These are phyloP conservation scores for Drosophila ezoana DNA, from an alignment of 2,888 invertebrate species.

Conservation along the genomic window DNA sequence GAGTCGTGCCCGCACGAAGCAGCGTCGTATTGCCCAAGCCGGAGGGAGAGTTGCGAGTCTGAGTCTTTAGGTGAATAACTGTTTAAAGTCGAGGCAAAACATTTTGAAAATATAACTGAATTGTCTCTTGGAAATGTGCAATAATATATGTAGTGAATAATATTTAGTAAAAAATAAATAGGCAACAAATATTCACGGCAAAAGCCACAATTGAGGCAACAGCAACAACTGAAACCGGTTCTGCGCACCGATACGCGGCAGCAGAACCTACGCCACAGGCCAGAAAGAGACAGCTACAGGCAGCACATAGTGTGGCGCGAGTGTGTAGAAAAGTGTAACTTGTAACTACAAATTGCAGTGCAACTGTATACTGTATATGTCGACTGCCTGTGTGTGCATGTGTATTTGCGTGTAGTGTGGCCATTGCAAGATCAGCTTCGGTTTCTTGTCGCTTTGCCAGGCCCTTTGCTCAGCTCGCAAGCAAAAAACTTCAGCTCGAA, in stretches of 20 bases:
- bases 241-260: slow-evolving; percentile 55
- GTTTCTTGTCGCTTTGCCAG: slow-evolving; percentile 37
- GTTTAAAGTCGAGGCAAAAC: slow-evolving; percentile 1
- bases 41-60: slow-evolving; percentile 56
- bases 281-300: slow-evolving; percentile 72
- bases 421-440: slow-evolving; percentile 66
- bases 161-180: slow-evolving; percentile 32
- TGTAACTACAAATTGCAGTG: slow-evolving; percentile 75
- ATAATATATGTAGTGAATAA: slow-evolving; percentile 35
- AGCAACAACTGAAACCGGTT: slow-evolving; percentile 67
- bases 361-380: slow-evolving; percentile 28
- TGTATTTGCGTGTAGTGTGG: slow-evolving; percentile 28
- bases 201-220: slow-evolving; percentile 51
- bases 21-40: slow-evolving; percentile 52
- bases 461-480: slow-evolving; percentile 50
- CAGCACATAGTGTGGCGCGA: slow-evolving; percentile 46
- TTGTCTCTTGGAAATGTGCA: slow-evolving; percentile 31
- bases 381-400: slow-evolving; percentile 13
- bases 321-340: slow-evolving; percentile 71
- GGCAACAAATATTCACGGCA: slow-evolving; percentile 37
- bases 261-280: slow-evolving; percentile 50
- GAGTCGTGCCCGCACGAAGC: slow-evolving; percentile 77
- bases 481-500: slow-evolving; percentile 46
- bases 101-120: background rate
- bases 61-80: slow-evolving; percentile 20